These are phyloP conservation scores for Pogona vitticeps DNA, from an alignment of 2,113 vertebrate species.

Conservation along the genomic window DNA sequence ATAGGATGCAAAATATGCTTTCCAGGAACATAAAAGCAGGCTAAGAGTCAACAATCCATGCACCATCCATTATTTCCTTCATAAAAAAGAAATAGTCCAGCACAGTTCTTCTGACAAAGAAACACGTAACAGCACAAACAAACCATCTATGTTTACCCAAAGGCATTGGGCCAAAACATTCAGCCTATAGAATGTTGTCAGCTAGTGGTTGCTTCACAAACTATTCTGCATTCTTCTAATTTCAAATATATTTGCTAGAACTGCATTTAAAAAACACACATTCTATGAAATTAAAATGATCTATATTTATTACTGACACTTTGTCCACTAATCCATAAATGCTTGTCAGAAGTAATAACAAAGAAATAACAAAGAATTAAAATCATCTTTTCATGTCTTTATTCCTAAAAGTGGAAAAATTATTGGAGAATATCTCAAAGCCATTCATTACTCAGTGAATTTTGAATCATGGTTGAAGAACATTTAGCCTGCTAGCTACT, in stretches of 20 bases:
- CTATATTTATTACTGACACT: neutral
- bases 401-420: neutral
- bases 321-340: neutral
- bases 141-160: no score
- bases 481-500: no score
- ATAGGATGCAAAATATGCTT: conserved; percentile 15
- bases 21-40: conserved; percentile 1
- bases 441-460: neutral
- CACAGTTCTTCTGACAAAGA: neutral
- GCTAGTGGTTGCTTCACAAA: no score
- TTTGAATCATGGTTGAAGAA: neutral
- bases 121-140: neutral
- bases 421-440: neutral
- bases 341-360: neutral
- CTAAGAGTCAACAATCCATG: neutral
- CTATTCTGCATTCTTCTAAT: neutral
- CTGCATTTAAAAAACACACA: neutral
- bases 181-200: neutral
- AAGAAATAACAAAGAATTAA: no score
- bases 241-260: neutral
- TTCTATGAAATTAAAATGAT: neutral
- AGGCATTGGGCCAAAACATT: neutral
- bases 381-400: neutral
- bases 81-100: neutral
- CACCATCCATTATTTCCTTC: neutral